A percentile compares a stretch with the other conserved stretches of the same genome.
Evolutionary conservation across 23 tunicate genomes (phyloP).

Genomic region (Styela plicata): DNA sequence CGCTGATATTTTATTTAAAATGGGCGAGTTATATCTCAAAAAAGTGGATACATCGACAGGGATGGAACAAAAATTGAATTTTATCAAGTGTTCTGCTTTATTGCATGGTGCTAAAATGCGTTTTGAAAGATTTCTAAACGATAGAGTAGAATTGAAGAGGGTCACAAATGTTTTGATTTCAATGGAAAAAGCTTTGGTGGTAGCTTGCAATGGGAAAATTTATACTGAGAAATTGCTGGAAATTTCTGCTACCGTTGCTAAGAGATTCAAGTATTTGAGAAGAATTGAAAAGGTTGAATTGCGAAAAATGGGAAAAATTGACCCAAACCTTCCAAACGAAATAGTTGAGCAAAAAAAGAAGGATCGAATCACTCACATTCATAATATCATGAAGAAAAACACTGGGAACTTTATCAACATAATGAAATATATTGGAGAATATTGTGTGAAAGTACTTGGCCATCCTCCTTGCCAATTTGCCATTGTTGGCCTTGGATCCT

Average conservation of each 20-base stretch:
- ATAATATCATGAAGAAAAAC: constrained; percentile 13
- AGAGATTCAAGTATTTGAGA: background rate
- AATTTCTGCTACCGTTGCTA: background rate
- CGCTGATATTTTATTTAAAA: constrained; percentile 44
- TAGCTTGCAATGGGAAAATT: background rate
- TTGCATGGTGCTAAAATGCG: constrained; percentile 39
- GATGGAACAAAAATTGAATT: constrained; percentile 36
- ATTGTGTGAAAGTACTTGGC: constrained; percentile 15
- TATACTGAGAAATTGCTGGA: background rate
- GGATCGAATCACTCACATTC: background rate
- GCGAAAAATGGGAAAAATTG: background rate
- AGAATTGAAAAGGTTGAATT: background rate
- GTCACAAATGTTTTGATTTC: background rate
- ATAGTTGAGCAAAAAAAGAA: background rate
- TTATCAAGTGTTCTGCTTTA: constrained; percentile 53
- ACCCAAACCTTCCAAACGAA: background rate
- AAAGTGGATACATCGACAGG: constrained; percentile 1
- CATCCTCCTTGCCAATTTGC: constrained; percentile 35
- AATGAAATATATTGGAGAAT: constrained; percentile 15
- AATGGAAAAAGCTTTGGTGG: background rate
- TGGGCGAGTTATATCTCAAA: constrained; percentile 40
- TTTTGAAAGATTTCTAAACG: background rate
- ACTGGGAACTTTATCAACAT: constrained; percentile 1
- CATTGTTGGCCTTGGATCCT: constrained; percentile 44
- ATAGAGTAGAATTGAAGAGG: background rate